A percentile compares a stretch with the other conserved stretches of the same genome.
Evolutionary conservation across 2,113 vertebrate species (phyloP).

Genomic region (Osmerus eperlanus): DNA sequence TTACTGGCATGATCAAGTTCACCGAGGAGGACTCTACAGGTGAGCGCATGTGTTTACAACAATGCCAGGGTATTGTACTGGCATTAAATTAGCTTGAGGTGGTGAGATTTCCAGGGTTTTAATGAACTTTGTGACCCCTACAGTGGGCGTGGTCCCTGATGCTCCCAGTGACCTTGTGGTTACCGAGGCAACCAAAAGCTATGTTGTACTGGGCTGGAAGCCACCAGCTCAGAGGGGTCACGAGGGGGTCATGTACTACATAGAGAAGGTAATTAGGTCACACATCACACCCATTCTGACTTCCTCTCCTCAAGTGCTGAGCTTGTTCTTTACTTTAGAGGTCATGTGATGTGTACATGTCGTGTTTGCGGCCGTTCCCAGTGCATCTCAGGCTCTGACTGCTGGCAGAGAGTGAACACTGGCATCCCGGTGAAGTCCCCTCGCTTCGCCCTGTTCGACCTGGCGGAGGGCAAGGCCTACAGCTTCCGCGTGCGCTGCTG

Average conservation of each 20-base stretch:
- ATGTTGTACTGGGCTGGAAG: constrained; percentile 98
- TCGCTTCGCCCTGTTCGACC: constrained; percentile 93
- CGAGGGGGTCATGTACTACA: constrained; percentile 97
- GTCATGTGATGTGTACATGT: no score
- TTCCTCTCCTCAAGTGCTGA: not conserved
- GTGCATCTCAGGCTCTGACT: constrained; percentile 84
- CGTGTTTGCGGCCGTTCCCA: constrained; percentile 45
- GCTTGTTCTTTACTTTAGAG: no score
- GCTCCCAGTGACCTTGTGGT: constrained; percentile 85
- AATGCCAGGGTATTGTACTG: not conserved
- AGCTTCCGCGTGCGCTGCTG: constrained; percentile 94
- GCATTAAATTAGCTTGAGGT: not conserved
- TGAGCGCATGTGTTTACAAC: constrained; percentile 40
- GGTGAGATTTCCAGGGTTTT: not conserved
- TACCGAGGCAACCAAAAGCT: constrained; percentile 95
- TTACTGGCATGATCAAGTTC: constrained; percentile 98
- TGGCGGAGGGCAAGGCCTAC: constrained; percentile 91
- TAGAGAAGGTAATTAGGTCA: constrained; percentile 88
- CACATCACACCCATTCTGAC: not conserved
- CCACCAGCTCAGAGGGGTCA: constrained; percentile 91
- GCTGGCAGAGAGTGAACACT: constrained; percentile 95
- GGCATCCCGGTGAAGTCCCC: constrained; percentile 96
- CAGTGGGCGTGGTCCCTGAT: constrained; percentile 91
- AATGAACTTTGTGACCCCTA: constrained; percentile 31
- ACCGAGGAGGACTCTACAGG: constrained; percentile 95